Conservation (phyloP, 2,888 invertebrate genomes). For the Epinotia bilunana region DNA sequence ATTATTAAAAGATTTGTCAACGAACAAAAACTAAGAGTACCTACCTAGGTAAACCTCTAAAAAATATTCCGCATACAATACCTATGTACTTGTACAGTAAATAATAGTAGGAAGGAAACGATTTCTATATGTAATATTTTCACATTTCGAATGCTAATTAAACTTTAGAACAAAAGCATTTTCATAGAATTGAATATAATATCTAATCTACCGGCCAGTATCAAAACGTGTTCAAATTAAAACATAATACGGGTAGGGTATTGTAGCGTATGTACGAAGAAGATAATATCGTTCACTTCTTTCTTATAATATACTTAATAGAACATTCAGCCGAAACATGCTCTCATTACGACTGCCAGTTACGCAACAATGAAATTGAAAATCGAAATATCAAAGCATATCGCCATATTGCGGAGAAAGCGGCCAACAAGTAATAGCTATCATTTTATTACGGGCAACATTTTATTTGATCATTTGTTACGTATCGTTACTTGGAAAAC, state of each 20-base stretch:
- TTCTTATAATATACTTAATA: conserved; percentile 33
- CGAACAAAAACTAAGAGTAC: neutral
- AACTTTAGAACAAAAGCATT: neutral
- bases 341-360: conserved; percentile 40
- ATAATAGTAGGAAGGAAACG: too few species aligned
- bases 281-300: conserved; percentile 26
- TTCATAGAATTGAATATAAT: neutral
- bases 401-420: conserved; percentile 45
- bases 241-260: neutral
- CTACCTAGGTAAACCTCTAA: too few species aligned
- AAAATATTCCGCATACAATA: too few species aligned
- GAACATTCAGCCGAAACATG: conserved; percentile 36
- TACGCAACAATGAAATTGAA: conserved; percentile 45
- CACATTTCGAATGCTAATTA: neutral
- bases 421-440: conserved; percentile 35
- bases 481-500: conserved; percentile 40
- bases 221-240: conserved; percentile 10
- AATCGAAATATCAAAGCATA: conserved; percentile 46
- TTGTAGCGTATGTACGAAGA: neutral
- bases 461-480: conserved; percentile 42
- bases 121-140: neutral
- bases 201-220: neutral
- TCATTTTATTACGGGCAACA: conserved; percentile 31
- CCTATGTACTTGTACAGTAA: too few species aligned
- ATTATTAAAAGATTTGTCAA: neutral